phyloP scores from a whole-genome alignment of 2,888 invertebrate species.

The Psylliodes chrysocephalus region DNA sequence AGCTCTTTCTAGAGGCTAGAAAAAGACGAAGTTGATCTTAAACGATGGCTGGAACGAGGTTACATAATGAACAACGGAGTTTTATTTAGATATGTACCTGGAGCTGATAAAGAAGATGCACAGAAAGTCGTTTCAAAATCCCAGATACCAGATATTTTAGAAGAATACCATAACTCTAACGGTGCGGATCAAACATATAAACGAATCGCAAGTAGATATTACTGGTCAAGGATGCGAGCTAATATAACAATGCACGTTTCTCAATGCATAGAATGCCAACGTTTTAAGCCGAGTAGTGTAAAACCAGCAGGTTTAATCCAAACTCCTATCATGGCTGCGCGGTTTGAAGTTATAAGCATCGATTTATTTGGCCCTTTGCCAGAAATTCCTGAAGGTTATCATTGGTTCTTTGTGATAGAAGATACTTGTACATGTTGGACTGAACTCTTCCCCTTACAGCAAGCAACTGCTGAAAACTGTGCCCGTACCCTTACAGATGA shows the following conservation, averaged over 20 bases:
- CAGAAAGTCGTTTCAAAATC: background rate
- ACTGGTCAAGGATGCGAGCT: no score
- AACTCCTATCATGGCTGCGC: constrained; percentile 42
- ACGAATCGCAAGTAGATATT: background rate
- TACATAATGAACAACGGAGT: no score
- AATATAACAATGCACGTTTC: constrained; percentile 2
- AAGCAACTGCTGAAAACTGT: constrained; percentile 41
- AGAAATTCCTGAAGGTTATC: constrained; percentile 30
- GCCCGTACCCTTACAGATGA: constrained; percentile 47
- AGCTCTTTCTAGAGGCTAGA: no score
- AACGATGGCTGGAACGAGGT: no score
- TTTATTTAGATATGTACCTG: background rate
- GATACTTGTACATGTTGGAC: constrained; percentile 50
- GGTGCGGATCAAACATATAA: constrained; percentile 4
- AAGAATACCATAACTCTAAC: constrained; percentile 7
- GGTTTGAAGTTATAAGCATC: constrained; percentile 49
- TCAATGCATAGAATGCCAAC: constrained; percentile 11
- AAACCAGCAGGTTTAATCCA: constrained; percentile 53
- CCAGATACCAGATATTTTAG: constrained; percentile 2
- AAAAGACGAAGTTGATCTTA: no score
- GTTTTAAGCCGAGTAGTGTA: constrained; percentile 40
- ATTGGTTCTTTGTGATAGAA: constrained; percentile 50
- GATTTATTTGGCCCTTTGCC: constrained; percentile 53
- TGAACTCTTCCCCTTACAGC: constrained; percentile 36
- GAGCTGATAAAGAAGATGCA: constrained; percentile 9